These are phyloP conservation scores for Lochmaea capreae DNA, from an alignment of 2,888 invertebrate genomes.

Conservation along the genomic window DNA sequence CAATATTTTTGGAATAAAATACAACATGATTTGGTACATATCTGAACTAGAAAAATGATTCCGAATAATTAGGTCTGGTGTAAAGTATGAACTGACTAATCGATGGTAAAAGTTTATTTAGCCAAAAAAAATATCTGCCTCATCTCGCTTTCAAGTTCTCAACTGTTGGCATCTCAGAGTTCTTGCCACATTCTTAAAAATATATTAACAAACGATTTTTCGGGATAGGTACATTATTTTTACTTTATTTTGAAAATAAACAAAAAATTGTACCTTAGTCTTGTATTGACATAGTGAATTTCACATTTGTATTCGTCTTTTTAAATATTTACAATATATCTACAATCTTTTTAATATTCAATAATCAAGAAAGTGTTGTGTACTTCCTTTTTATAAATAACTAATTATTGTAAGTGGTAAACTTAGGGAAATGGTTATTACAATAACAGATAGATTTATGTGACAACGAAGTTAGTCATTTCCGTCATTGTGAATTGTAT, in stretches of 20 bases:
- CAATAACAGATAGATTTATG: too few relatives aligned
- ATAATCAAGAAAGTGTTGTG: not conserved
- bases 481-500: too few relatives aligned
- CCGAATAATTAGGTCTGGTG: too few relatives aligned
- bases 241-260: not conserved
- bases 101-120: not conserved
- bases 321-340: conserved; percentile 1
- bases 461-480: too few relatives aligned
- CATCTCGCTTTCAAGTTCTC: not conserved
- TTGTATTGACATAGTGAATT: not conserved
- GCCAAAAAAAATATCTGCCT: not conserved
- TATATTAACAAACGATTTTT: conserved; percentile 5
- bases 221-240: not conserved
- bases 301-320: not conserved
- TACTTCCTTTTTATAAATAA: too few relatives aligned
- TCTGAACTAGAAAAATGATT: too few relatives aligned
- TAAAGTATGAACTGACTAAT: not conserved
- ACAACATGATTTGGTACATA: too few relatives aligned
- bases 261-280: not conserved
- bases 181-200: conserved; percentile 4
- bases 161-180: not conserved
- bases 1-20: not conserved
- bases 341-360: not conserved
- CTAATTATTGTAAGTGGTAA: too few relatives aligned
- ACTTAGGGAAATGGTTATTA: too few relatives aligned